Evolutionary conservation across 2,797 vertebrate species (phyloP).

Genomic region (Pantherophis alleghaniensis): DNA sequence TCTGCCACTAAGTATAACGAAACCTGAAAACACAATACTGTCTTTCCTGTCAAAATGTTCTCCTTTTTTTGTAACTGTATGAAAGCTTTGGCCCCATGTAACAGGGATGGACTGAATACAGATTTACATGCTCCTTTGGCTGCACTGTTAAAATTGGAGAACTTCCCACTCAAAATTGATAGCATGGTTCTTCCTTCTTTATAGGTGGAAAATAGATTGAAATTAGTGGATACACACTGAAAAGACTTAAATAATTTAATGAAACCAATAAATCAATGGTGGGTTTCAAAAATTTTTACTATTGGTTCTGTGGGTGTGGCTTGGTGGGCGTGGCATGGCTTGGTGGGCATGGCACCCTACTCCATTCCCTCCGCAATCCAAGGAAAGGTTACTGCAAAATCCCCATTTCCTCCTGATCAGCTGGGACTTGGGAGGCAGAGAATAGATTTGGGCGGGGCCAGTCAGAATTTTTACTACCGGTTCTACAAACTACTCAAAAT

Average conservation of each 20-base stretch:
- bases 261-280: background rate
- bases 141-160: background rate
- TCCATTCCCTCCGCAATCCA: too few species aligned
- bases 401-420: too few species aligned
- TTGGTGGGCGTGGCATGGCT: too few species aligned
- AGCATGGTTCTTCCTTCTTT: background rate
- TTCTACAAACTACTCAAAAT: too few species aligned
- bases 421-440: too few species aligned
- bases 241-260: background rate
- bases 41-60: background rate
- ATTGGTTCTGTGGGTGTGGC: too few species aligned
- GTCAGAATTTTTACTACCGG: too few species aligned
- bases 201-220: background rate
- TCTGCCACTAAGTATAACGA: background rate
- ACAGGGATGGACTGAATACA: background rate
- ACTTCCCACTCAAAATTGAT: background rate
- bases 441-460: too few species aligned
- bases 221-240: background rate
- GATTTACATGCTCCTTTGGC: background rate
- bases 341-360: too few species aligned
- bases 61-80: background rate
- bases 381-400: too few species aligned
- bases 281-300: too few species aligned
- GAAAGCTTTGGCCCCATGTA: background rate
- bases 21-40: background rate